Evolutionary conservation across 1,140 invertebrate species (phyloP), one percentile per base, ranked within the genome.

Genomic region (Drosophila punjabiensis): DNA sequence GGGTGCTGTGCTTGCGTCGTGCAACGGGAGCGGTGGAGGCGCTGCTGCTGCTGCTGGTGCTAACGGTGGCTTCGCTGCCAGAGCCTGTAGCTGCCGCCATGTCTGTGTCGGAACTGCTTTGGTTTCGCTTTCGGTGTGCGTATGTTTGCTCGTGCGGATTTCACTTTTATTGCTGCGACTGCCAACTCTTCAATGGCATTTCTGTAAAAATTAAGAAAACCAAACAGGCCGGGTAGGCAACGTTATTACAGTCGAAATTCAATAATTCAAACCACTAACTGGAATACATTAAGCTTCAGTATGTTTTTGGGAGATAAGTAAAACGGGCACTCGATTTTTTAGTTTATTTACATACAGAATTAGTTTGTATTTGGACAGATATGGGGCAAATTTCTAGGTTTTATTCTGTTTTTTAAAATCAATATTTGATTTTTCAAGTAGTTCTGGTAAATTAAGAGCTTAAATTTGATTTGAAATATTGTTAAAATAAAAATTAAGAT

Each of bases 161-260:
- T 90, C 86, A 90, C 86, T 90, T 90, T 90, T 90, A 90, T 86
- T 90, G 66, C 79, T 76, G 55, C 66, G 62, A 61, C 60, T 67
- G 73, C 82, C 76, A 79, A 70, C 66, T 85, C 70, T 71, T 90
- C 76, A 90, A 85, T 90, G 86, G 86, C 58, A 86, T 90, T 86
- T 90, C 86, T 90, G 86, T 79, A 90, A 89, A 58, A 85, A 66
- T 75, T 53, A 77, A 79, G 68, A 88, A 76, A 75, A 59, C 45
- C 53, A 56, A 50, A 52, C 48, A 39, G 37, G 55, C 35, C 65
- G 79, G 30, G 10, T 0, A 45, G 58, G 66, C 68, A 60, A 43
- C 56, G 65, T 78, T 78, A 78, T 50, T 69, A 70, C 68, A 56
- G 48, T 69, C 39, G 50, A 32, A 56, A 69, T 32, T 71, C 50